Base-by-base conservation (phyloP, 2,113 vertebrate species). In the Nicator chloris region DNA sequence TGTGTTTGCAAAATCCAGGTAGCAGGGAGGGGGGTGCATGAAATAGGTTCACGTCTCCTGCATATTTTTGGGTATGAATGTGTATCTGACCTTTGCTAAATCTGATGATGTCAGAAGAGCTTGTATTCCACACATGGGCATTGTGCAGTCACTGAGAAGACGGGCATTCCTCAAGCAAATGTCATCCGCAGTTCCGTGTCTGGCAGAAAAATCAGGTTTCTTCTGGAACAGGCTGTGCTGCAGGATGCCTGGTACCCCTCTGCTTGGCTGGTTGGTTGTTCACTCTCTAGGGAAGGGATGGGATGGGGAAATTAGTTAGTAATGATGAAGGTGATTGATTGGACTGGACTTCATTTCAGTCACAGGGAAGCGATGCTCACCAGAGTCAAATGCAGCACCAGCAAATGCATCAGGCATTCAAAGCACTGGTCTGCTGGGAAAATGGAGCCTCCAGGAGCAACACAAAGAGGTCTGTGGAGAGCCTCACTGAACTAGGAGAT, bases 391-490 rank as follows among this genome's bases (percentile, higher is more conserved):
- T 15, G n/a, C 30, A 71, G 15, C 39, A 68, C 35, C 44, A 35
- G 53, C 28, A 82, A 51, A 85, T 0, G 1, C 7, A 28, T 21
- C 15, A 21, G 42, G 22, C 9, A 9, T 37, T 70, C 19, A 44
- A 65, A n/a, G 42, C 31, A 6, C 4, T 21, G 27, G 18, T 72
- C 61, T 60, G 11, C 42, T 68, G 64, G 47, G 49, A 90, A 81
- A 82, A 69, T 15, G 60, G 64, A 59, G 26, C 54, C 50, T 83
- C 20, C 40, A 81, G 76, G 59, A 86, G 59, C 24, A 83, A n/a
- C 5, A 3, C 0, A 0, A n/a, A 7, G 26, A 27, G 6, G 6
- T 45, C 42, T 65, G 13, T 65, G 28, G 42, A 72, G 49, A 76
- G 44, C 66, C 26, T 72, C 6, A 3, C 64, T 69, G 53, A 88